Evolutionary conservation across 2,797 vertebrate species (phyloP).

Genomic region (Enteromius thamalakanensis): DNA sequence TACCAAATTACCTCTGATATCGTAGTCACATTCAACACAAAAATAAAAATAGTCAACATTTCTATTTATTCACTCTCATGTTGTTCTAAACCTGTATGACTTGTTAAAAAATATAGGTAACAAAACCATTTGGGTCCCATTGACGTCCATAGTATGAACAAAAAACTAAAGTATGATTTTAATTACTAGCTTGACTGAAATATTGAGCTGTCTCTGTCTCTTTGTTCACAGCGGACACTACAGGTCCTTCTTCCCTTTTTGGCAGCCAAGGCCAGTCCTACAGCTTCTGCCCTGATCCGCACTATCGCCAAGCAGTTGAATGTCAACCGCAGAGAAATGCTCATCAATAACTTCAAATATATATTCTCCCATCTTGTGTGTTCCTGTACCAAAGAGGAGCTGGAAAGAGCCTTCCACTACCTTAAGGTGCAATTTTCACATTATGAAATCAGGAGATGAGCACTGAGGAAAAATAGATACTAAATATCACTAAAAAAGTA

Average conservation of each 20-base stretch:
- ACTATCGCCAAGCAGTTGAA: constrained; percentile 94
- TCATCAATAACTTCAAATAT: constrained; percentile 99
- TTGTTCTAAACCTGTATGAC: not conserved
- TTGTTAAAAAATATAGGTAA: not conserved
- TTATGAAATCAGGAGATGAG: not conserved
- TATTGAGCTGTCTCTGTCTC: not conserved
- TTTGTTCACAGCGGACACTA: constrained; percentile 82
- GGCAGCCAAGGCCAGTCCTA: constrained; percentile 93
- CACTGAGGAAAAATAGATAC: not conserved
- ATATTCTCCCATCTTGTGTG: constrained; percentile 98
- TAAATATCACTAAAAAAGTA: too few species aligned
- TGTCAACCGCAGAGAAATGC: constrained; percentile 93
- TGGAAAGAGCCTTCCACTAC: constrained; percentile 93
- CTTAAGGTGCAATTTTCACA: constrained; percentile 83
- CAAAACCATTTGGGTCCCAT: not conserved
- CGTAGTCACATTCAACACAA: not conserved
- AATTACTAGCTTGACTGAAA: not conserved
- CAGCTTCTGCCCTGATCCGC: constrained; percentile 90
- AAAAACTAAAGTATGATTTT: not conserved
- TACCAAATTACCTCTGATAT: not conserved
- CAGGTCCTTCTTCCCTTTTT: constrained; percentile 95
- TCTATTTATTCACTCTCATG: not conserved
- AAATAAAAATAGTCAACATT: not conserved
- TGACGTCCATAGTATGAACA: not conserved
- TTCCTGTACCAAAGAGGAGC: constrained; percentile 95